Conservation (phyloP, 2,797 vertebrate species). For the Oreonectes daqikongensis region DNA sequence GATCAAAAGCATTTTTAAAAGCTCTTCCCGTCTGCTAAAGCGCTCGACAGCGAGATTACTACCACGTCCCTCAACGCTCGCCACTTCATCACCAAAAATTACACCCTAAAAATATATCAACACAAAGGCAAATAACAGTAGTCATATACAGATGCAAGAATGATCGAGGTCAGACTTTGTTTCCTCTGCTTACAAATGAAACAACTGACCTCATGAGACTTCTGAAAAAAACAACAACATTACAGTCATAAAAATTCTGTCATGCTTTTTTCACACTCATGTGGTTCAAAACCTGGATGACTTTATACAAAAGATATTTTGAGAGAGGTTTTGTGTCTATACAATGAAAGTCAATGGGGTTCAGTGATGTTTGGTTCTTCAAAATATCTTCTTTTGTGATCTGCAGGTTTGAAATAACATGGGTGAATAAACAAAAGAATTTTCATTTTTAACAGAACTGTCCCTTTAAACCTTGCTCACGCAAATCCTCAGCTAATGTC, state of each 20-base stretch:
- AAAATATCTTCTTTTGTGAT: no score
- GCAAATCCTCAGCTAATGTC: not conserved
- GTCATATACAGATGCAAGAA: conserved; percentile 35
- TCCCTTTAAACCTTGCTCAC: not conserved
- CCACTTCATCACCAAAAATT: conserved; percentile 32
- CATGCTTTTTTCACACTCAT: no score
- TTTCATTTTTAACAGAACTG: no score
- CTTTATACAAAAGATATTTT: no score
- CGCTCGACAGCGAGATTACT: conserved; percentile 13
- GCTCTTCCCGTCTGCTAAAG: conserved; percentile 23
- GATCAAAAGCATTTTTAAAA: conserved; percentile 48
- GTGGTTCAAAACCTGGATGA: no score
- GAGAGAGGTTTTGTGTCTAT: no score
- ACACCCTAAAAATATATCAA: conserved; percentile 38
- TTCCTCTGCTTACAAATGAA: conserved; percentile 17
- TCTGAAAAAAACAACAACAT: not conserved
- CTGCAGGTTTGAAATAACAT: no score
- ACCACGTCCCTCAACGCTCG: conserved; percentile 19
- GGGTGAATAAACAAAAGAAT: no score
- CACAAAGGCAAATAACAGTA: conserved; percentile 25
- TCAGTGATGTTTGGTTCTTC: no score
- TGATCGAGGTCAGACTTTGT: not conserved
- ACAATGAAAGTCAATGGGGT: no score
- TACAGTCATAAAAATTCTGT: no score
- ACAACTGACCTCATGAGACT: not conserved